These are phyloP conservation scores for Venustoraphidia nigricollis DNA, from an alignment of 2,888 invertebrate species.

Conservation along the genomic window DNA sequence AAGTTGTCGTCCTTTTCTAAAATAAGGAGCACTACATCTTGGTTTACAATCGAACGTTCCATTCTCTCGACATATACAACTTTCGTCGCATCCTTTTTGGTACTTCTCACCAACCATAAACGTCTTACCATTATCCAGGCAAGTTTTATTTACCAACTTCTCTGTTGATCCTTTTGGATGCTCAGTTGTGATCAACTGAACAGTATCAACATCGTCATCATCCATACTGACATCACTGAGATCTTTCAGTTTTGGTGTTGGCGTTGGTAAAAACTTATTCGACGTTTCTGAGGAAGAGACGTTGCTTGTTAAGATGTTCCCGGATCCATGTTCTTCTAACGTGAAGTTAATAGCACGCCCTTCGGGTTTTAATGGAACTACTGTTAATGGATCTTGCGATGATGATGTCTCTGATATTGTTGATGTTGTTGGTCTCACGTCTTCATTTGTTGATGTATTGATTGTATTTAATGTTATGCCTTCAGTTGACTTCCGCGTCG, in stretches of 20 bases:
- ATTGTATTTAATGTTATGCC: too few relatives aligned
- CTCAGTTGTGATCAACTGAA: constrained; percentile 1
- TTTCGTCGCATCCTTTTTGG: constrained; percentile 52
- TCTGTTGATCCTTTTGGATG: constrained; percentile 12
- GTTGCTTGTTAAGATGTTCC: constrained; percentile 18
- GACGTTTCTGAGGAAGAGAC: constrained; percentile 5
- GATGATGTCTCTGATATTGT: too few relatives aligned
- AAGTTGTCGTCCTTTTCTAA: constrained; percentile 48
- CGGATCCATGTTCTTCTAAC: constrained; percentile 16
- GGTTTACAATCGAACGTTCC: constrained; percentile 59
- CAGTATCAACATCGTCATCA: constrained; percentile 34
- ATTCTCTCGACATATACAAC: constrained; percentile 50
- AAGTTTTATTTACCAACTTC: constrained; percentile 13
- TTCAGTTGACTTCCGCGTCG: too few relatives aligned
- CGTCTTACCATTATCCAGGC: constrained; percentile 28
- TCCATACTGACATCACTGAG: constrained; percentile 69
- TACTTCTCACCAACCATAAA: constrained; percentile 51
- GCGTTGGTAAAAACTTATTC: constrained; percentile 12
- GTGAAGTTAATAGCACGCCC: constrained; percentile 25
- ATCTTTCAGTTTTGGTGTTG: constrained; percentile 32
- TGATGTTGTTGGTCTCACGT: too few relatives aligned
- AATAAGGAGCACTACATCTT: constrained; percentile 51
- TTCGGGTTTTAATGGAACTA: constrained; percentile 15
- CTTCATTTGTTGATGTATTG: too few relatives aligned
- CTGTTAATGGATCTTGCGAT: too few relatives aligned